Evolutionary conservation across 2,888 invertebrate species (phyloP), one percentile per base, ranked within the genome.

Genomic region (Nesidiocoris tenuis): DNA sequence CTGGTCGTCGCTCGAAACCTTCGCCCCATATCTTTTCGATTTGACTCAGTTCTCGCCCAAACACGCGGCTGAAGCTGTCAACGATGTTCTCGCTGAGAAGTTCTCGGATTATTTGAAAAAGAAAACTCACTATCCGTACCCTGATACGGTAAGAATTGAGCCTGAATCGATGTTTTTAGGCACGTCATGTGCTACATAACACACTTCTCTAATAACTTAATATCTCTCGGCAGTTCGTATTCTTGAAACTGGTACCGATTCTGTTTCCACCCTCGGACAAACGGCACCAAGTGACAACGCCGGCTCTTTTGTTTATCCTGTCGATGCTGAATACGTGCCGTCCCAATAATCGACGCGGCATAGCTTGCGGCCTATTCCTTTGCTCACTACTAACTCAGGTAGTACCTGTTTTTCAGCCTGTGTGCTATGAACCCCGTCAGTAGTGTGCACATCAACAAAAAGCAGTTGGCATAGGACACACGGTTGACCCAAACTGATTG

Each of bases 181-280:
- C 39, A 7, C 12, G 39, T 39, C n/a, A n/a, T n/a, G n/a, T n/a
- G n/a, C n/a, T n/a, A n/a, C n/a, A n/a, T n/a, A n/a, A n/a, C n/a
- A n/a, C n/a, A n/a, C n/a, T n/a, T n/a, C n/a, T n/a, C n/a, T n/a
- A n/a, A n/a, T n/a, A n/a, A n/a, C n/a, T n/a, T n/a, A n/a, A n/a
- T n/a, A n/a, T 39, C 39, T 39, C 5, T 12, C 39, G 39, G 39
- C 83, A 88, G 81, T 83, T 96, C 56, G 85, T 95, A 79, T 90
- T 94, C 82, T 90, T 97, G 77, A 95, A 96, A 85, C 82, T 95
- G 79, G 87, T 94, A 1, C 90, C 92, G 5, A 84, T 91, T 61
- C 82, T 97, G 72, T 98, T 93, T 84, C 92, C 96, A 0, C 91
- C 95, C 0, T 95, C 96, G 0, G 97, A 98, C 84, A 94, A 91